Evolutionary conservation across 1,140 invertebrate genomes (phyloP).

Genomic region (Drosophila parvula): DNA sequence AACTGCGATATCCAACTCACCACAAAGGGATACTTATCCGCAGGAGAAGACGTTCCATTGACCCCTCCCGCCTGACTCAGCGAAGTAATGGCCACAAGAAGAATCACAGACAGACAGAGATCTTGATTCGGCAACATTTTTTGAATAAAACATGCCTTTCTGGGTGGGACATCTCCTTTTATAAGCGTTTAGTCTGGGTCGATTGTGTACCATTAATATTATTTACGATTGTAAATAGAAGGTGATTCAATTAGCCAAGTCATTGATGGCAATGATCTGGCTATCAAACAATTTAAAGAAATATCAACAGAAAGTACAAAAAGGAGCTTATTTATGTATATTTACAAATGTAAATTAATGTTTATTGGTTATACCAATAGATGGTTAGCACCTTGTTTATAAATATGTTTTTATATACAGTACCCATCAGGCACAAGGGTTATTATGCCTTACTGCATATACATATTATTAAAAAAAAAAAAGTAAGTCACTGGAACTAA

Average conservation of each 20-base stretch:
- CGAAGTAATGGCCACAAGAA: constrained; percentile 5
- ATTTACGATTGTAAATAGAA: constrained; percentile 31
- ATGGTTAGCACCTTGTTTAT: background rate
- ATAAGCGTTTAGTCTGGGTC: constrained; percentile 5
- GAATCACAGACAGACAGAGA: constrained; percentile 12
- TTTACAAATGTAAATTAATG: too few relatives aligned
- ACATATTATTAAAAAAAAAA: too few relatives aligned
- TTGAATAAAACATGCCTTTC: background rate
- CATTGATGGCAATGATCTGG: constrained; percentile 5
- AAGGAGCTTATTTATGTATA: background rate
- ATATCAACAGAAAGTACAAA: constrained; percentile 12
- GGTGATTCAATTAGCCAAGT: constrained; percentile 11
- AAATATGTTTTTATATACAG: constrained; percentile 1
- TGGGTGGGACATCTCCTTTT: constrained; percentile 14
- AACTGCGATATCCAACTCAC: constrained; percentile 31
- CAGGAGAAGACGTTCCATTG: constrained; percentile 63
- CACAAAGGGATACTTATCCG: constrained; percentile 68
- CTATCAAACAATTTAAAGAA: constrained; percentile 45
- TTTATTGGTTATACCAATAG: background rate
- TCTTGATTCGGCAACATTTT: constrained; percentile 37
- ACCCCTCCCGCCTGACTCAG: constrained; percentile 55
- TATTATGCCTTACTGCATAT: background rate
- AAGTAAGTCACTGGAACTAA: too few relatives aligned
- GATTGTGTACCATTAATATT: constrained; percentile 8
- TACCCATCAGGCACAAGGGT: background rate